Percentiles rank a stretch among this genome's conserved stretches.
Conservation (phyloP, 2,888 invertebrate species). For the Lottia scabra region DNA sequence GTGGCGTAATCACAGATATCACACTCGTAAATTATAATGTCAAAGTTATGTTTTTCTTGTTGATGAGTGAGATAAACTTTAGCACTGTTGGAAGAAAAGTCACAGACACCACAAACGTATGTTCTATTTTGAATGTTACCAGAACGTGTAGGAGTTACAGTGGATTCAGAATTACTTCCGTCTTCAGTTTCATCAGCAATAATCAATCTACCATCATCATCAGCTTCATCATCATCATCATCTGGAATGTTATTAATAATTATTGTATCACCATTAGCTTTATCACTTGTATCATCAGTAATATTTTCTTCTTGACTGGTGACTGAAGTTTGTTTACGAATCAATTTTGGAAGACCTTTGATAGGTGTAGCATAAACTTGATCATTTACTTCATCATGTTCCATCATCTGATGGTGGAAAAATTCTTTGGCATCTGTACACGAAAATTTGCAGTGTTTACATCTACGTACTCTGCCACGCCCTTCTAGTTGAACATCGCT, state of each 20-base stretch:
- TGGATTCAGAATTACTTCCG: conserved; percentile 4
- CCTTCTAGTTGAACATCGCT: conserved; percentile 17
- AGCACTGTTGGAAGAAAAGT: conserved; percentile 51
- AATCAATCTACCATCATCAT: conserved; percentile 49
- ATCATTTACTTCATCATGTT: conserved; percentile 47
- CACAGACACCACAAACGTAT: conserved; percentile 50
- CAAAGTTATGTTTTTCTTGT: conserved; percentile 51
- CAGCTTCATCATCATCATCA: conserved; percentile 40
- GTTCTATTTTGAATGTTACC: conserved; percentile 57
- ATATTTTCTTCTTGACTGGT: not conserved
- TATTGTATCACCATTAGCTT: conserved; percentile 20
- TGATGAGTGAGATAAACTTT: conserved; percentile 55
- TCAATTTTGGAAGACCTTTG: conserved; percentile 10
- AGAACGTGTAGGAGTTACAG: conserved; percentile 39
- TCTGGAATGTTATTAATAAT: conserved; percentile 4
- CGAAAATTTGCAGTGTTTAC: conserved; percentile 57
- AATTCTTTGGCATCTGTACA: conserved; percentile 58
- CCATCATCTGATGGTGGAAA: conserved; percentile 52
- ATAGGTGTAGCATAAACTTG: conserved; percentile 1
- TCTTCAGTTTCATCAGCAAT: conserved; percentile 39
- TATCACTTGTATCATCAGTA: conserved; percentile 14
- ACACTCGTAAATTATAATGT: conserved; percentile 59
- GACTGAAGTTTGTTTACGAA: not conserved
- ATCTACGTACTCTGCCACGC: conserved; percentile 49
- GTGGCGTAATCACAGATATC: conserved; percentile 64